Evolutionary conservation across 2,113 vertebrate genomes (phyloP).

Genomic region (Sphyrna mokarran): DNA sequence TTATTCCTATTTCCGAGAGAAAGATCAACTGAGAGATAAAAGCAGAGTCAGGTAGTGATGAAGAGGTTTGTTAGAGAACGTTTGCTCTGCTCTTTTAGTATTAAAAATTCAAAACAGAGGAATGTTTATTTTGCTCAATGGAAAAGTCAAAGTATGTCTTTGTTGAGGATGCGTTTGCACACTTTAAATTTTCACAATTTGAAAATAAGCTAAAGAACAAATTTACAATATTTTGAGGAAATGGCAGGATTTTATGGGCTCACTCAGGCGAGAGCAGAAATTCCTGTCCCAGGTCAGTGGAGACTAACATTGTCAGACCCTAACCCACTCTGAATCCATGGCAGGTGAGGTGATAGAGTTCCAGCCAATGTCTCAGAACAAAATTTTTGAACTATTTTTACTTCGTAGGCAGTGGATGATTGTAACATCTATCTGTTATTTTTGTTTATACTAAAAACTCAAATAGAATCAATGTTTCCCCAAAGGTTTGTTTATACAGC

Average conservation of each 20-base stretch:
- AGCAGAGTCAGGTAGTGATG: not conserved
- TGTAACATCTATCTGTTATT: not conserved
- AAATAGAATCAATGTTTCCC: not conserved
- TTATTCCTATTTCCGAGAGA: not conserved
- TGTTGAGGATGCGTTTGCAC: not conserved
- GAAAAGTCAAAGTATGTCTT: not conserved
- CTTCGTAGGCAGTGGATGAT: not conserved
- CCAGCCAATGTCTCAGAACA: not conserved
- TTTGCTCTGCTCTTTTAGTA: not conserved
- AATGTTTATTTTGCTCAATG: not conserved
- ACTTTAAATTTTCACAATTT: not conserved
- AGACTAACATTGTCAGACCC: too few species aligned
- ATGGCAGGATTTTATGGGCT: too few species aligned
- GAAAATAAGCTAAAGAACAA: not conserved
- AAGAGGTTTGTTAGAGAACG: not conserved
- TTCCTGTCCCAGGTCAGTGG: too few species aligned
- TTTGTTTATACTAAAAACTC: conserved; percentile 1
- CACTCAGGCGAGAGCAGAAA: too few species aligned
- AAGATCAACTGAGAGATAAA: not conserved
- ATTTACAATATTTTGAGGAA: not conserved
- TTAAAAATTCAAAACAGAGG: not conserved
- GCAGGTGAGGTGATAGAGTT: too few species aligned
- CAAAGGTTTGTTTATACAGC: conserved; percentile 29
- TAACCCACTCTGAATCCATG: too few species aligned
- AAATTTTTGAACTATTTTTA: not conserved